Conservation (phyloP, 2,888 invertebrate species). For the Steinernema hermaphroditum region DNA sequence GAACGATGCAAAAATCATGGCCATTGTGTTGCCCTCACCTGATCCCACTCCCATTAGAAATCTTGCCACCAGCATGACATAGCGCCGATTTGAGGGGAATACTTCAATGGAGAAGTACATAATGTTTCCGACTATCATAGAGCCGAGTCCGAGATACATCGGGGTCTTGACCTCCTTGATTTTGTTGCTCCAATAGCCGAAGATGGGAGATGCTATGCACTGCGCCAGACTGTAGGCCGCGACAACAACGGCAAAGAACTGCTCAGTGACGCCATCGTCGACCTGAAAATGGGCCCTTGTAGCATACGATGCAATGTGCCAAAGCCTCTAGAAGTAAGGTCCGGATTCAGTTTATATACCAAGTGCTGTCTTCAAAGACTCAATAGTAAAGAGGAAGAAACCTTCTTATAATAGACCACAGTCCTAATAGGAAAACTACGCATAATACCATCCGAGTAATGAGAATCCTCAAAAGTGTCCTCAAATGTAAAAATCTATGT, state of each 20-base stretch:
- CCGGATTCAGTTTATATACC: too few relatives aligned
- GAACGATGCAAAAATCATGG: not conserved
- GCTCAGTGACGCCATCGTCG: constrained; percentile 6
- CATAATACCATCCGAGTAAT: too few relatives aligned
- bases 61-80: constrained; percentile 23
- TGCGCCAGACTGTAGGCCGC: not conserved
- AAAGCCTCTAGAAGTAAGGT: too few relatives aligned
- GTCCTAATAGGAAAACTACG: too few relatives aligned
- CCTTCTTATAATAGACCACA: too few relatives aligned
- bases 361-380: too few relatives aligned
- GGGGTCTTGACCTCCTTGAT: not conserved
- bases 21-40: not conserved
- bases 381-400: too few relatives aligned
- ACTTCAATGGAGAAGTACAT: constrained; percentile 1
- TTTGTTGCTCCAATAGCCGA: not conserved
- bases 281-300: too few relatives aligned
- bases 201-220: not conserved
- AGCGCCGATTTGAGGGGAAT: not conserved
- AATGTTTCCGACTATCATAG: not conserved
- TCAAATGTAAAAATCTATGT: too few relatives aligned
- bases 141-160: not conserved
- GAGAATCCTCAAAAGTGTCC: too few relatives aligned
- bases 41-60: constrained; percentile 32
- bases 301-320: too few relatives aligned
- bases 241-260: constrained; percentile 5